Conservation (phyloP, 1,140 invertebrate genomes). For the Caenorhabditis tropicalis region DNA sequence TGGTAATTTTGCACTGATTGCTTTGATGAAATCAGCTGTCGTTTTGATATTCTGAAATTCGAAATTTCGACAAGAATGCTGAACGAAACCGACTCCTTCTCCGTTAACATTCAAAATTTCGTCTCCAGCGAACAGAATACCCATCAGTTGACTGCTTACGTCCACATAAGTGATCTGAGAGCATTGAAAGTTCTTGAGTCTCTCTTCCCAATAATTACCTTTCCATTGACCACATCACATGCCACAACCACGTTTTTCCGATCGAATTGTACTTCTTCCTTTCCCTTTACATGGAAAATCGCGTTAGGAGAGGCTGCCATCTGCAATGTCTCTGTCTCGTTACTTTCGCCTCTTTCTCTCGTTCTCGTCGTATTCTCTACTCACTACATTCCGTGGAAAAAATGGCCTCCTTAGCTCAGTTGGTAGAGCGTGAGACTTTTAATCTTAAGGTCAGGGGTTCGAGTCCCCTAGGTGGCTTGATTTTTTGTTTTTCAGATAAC, state of each 20-base stretch:
- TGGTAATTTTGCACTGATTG: constrained; percentile 9
- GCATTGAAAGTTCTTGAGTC: not conserved
- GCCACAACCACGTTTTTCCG: constrained; percentile 28
- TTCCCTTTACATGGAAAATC: constrained; percentile 30
- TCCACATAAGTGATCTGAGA: constrained; percentile 33
- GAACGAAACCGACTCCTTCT: not conserved
- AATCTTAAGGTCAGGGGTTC: constrained; percentile 24
- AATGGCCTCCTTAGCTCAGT: constrained; percentile 21
- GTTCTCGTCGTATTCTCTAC: not conserved
- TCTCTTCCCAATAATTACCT: not conserved
- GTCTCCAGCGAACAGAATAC: constrained; percentile 3
- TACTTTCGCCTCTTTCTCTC: not conserved
- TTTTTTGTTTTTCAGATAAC: not conserved
- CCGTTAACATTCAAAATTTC: constrained; percentile 31
- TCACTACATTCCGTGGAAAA: not conserved
- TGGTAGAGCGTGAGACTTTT: constrained; percentile 21
- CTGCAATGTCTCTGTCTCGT: not conserved
- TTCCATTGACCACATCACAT: constrained; percentile 39
- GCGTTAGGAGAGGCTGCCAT: constrained; percentile 12
- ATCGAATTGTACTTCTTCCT: constrained; percentile 36
- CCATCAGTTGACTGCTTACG: constrained; percentile 39
- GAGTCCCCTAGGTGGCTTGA: constrained; percentile 34
- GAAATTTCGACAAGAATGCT: not conserved
- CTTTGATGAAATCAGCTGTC: constrained; percentile 12
- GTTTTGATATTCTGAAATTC: constrained; percentile 19